A percentile compares a stretch with the other conserved stretches of the same genome.
phyloP scores from a whole-genome alignment of 2,888 invertebrate genomes.

The Lasioglossum morio region DNA sequence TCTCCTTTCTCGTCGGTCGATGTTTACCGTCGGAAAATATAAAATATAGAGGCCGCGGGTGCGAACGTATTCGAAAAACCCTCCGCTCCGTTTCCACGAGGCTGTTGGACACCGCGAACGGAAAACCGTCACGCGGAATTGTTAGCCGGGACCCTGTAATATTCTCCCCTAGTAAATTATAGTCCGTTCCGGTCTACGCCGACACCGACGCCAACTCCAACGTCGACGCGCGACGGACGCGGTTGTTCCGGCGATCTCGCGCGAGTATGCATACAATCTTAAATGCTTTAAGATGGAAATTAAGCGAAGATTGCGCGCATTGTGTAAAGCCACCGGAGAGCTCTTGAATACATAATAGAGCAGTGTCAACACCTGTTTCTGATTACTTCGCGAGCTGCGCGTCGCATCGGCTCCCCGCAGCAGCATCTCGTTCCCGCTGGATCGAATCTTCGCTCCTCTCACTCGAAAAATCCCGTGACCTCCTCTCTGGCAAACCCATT shows the following conservation, averaged over 20 bases:
- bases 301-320: slow-evolving; percentile 63
- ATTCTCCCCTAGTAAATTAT: slow-evolving; percentile 53
- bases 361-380: slow-evolving; percentile 64
- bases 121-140: slow-evolving; percentile 29
- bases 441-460: slow-evolving; percentile 8
- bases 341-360: slow-evolving; percentile 64
- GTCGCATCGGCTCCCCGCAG: background rate
- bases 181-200: slow-evolving; percentile 21
- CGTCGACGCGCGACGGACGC: slow-evolving; percentile 25
- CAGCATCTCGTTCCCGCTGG: background rate
- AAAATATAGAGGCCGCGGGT: background rate
- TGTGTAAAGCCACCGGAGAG: slow-evolving; percentile 53
- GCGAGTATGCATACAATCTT: slow-evolving; percentile 57
- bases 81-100: background rate
- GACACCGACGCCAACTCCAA: slow-evolving; percentile 4
- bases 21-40: slow-evolving; percentile 13
- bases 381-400: slow-evolving; percentile 46
- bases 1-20: background rate
- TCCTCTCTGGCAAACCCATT: background rate
- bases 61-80: background rate
- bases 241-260: slow-evolving; percentile 33
- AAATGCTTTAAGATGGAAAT: slow-evolving; percentile 69
- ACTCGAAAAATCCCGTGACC: background rate
- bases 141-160: slow-evolving; percentile 32
- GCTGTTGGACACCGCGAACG: slow-evolving; percentile 1